Conservation (phyloP, 2,888 invertebrate species). For the Amphiduros pacificus region DNA sequence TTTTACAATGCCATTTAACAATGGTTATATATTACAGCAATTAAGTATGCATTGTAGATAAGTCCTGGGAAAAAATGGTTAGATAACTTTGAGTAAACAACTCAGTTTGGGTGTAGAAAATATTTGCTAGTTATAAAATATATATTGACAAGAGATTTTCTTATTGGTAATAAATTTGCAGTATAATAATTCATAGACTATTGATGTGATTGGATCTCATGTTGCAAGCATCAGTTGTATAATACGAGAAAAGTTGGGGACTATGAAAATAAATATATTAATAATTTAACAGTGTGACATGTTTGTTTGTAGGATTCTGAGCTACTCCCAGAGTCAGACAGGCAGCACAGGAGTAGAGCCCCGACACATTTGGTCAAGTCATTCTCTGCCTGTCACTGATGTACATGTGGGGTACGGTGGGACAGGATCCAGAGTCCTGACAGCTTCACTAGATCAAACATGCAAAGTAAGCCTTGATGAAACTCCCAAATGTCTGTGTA, state of each 20-base stretch:
- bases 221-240: neutral
- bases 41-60: too few relatives aligned
- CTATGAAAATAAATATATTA: neutral
- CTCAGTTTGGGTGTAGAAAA: too few relatives aligned
- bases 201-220: too few relatives aligned
- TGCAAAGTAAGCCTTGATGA: conserved; percentile 71
- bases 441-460: conserved; percentile 80
- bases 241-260: neutral
- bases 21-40: too few relatives aligned
- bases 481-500: too few relatives aligned
- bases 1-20: neutral
- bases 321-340: neutral
- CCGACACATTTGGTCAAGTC: conserved; percentile 75
- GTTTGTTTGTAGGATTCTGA: neutral
- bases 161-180: too few relatives aligned
- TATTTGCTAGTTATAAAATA: too few relatives aligned
- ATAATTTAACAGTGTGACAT: too few relatives aligned
- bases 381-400: conserved; percentile 79
- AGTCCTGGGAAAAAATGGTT: too few relatives aligned
- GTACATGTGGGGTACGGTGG: conserved; percentile 75
- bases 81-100: too few relatives aligned
- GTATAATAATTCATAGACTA: too few relatives aligned
- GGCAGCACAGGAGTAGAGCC: conserved; percentile 62
- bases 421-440: conserved; percentile 71
- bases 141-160: too few relatives aligned